phyloP scores from a whole-genome alignment of 2,797 vertebrate genomes.

The Salmo trutta region DNA sequence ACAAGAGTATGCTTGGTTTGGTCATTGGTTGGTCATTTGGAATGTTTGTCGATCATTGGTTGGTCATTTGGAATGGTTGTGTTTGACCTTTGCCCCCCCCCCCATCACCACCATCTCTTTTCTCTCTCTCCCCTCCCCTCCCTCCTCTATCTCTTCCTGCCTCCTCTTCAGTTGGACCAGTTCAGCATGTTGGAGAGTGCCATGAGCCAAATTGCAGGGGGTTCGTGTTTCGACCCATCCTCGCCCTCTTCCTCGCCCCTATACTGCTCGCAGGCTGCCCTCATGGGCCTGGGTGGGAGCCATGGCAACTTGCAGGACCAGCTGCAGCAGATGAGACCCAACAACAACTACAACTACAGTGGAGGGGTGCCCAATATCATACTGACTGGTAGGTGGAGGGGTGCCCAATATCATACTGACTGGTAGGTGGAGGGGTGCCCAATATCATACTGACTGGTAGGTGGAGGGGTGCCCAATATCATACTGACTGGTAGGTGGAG shows the following conservation, averaged over 20 bases:
- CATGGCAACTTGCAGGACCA: slow-evolving; percentile 80
- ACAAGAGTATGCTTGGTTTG: too few relatives aligned
- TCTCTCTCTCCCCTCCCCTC: neutral
- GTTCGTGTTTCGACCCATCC: slow-evolving; percentile 55
- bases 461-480: neutral
- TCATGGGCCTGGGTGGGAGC: slow-evolving; percentile 75
- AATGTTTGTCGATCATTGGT: neutral
- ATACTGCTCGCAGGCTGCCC: slow-evolving; percentile 75
- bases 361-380: slow-evolving; percentile 82
- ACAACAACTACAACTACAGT: slow-evolving; percentile 83
- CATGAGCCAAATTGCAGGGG: slow-evolving; percentile 63
- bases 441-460: neutral
- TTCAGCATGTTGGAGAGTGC: slow-evolving; percentile 74
- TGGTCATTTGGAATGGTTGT: neutral
- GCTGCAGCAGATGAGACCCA: slow-evolving; percentile 72
- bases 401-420: slow-evolving; percentile 78
- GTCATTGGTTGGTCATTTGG: neutral
- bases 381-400: slow-evolving; percentile 80
- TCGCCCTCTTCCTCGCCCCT: slow-evolving; percentile 66
- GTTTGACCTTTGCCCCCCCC: neutral
- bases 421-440: too few relatives aligned
- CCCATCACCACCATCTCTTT: neutral
- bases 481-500: too few relatives aligned
- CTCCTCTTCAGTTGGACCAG: slow-evolving; percentile 70
- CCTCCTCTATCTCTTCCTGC: neutral